Percentiles rank a stretch among this genome's conserved stretches.
Conservation (phyloP, 2,113 vertebrate genomes). For the Origma solitaria region DNA sequence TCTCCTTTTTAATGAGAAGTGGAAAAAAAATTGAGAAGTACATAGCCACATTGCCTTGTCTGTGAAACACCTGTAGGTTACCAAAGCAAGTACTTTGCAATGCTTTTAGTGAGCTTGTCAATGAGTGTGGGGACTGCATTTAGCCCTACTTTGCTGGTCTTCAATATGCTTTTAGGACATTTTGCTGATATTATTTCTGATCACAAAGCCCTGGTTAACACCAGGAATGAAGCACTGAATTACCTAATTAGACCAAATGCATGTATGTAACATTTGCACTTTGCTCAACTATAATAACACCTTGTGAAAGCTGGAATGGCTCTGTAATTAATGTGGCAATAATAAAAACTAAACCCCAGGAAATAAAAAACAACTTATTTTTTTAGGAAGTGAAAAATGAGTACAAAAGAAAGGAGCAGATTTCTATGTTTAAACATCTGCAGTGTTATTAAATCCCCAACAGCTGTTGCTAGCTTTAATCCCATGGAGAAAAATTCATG, state of each 20-base stretch:
- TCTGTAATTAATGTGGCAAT: not conserved
- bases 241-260: not conserved
- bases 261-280: not conserved
- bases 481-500: not conserved
- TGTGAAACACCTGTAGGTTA: not conserved
- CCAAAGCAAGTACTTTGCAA: not conserved
- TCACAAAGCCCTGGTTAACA: not conserved
- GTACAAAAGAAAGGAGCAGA: not conserved
- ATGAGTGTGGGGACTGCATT: not conserved
- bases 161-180: not conserved
- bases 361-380: not conserved
- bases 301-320: not conserved
- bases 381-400: not conserved
- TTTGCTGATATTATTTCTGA: not conserved
- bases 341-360: not conserved
- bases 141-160: not conserved
- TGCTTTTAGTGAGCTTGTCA: not conserved
- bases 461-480: not conserved
- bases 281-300: not conserved
- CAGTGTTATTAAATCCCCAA: not conserved
- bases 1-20: not conserved
- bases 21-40: not conserved
- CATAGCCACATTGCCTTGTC: not conserved
- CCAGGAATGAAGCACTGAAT: not conserved
- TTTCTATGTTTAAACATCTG: not conserved